Percentiles rank a stretch among this genome's conserved stretches.
Evolutionary conservation across 2,113 vertebrate genomes (phyloP).

Genomic region (Cheilinus undulatus): DNA sequence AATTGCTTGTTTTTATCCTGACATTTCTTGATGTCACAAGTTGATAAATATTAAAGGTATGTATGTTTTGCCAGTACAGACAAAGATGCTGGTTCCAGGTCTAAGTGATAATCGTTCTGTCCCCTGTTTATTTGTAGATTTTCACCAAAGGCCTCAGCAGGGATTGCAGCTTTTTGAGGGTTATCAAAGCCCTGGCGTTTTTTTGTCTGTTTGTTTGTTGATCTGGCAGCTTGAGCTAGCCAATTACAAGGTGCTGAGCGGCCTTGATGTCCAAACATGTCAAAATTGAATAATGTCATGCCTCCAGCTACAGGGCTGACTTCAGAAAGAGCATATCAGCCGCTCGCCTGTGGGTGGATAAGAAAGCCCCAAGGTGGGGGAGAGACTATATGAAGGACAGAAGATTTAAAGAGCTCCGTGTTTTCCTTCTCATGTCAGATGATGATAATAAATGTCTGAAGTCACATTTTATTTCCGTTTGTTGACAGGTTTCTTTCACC

Average conservation of each 20-base stretch:
- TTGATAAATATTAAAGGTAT: not conserved
- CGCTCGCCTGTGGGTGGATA: conserved; percentile 39
- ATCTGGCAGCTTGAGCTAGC: conserved; percentile 33
- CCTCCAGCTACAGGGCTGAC: conserved; percentile 37
- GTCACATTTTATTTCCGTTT: conserved; percentile 27
- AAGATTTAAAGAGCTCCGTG: conserved; percentile 23
- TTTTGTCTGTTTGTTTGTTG: conserved; percentile 29
- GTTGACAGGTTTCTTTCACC: conserved; percentile 92
- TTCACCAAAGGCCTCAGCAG: not conserved
- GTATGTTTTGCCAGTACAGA: not conserved
- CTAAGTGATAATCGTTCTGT: conserved; percentile 42
- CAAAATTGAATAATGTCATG: conserved; percentile 62
- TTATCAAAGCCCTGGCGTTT: conserved; percentile 18
- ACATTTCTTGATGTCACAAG: too few species aligned
- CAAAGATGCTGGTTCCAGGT: not conserved
- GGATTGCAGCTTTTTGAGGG: not conserved
- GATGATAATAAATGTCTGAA: conserved; percentile 32
- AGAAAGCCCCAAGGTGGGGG: conserved; percentile 10
- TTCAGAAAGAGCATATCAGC: conserved; percentile 49
- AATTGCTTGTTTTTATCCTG: not conserved
- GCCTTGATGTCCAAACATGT: conserved; percentile 57
- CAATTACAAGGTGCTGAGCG: conserved; percentile 47
- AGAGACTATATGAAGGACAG: conserved; percentile 19
- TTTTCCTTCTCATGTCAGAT: conserved; percentile 23
- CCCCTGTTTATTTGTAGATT: conserved; percentile 30